Conservation (phyloP, 92 coral and sea anemone genomes). For the Zoanthus gigantus region DNA sequence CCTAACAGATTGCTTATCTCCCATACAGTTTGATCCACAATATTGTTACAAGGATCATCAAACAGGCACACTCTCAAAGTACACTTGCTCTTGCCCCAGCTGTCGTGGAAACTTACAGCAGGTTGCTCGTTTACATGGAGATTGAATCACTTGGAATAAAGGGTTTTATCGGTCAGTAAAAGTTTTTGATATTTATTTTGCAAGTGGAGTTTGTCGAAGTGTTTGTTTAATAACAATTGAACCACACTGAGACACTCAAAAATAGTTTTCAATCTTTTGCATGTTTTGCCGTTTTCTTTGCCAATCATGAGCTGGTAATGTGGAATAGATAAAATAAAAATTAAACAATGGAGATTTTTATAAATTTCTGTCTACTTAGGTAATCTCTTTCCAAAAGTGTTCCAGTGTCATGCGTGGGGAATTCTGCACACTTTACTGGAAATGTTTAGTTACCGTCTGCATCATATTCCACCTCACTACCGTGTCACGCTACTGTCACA, state of each 20-base stretch:
- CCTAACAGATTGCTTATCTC: neutral
- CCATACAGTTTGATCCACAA: slow-evolving; percentile 82
- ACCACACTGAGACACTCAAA: no score
- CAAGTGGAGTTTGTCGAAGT: no score
- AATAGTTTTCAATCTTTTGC: no score
- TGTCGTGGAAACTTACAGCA: slow-evolving; percentile 95
- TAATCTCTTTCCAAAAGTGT: slow-evolving; percentile 85
- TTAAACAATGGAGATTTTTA: no score
- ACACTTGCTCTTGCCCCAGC: slow-evolving; percentile 93
- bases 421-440: slow-evolving; percentile 92
- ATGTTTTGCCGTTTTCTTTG: no score
- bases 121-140: slow-evolving; percentile 93
- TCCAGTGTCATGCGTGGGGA: slow-evolving; percentile 98
- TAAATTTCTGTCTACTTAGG: slow-evolving; percentile 49
- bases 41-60: slow-evolving; percentile 89
- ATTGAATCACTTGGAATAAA: slow-evolving; percentile 93
- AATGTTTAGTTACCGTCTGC: slow-evolving; percentile 97
- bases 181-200: neutral
- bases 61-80: slow-evolving; percentile 69
- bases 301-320: no score
- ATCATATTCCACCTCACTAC: slow-evolving; percentile 92
- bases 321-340: no score
- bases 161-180: slow-evolving; percentile 82
- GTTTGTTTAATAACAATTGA: no score
- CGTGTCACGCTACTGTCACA: slow-evolving; percentile 94